Percentiles rank a stretch among this genome's conserved stretches.
phyloP scores from a whole-genome alignment of 1,140 invertebrate species.

The Zaprionus capensis region DNA sequence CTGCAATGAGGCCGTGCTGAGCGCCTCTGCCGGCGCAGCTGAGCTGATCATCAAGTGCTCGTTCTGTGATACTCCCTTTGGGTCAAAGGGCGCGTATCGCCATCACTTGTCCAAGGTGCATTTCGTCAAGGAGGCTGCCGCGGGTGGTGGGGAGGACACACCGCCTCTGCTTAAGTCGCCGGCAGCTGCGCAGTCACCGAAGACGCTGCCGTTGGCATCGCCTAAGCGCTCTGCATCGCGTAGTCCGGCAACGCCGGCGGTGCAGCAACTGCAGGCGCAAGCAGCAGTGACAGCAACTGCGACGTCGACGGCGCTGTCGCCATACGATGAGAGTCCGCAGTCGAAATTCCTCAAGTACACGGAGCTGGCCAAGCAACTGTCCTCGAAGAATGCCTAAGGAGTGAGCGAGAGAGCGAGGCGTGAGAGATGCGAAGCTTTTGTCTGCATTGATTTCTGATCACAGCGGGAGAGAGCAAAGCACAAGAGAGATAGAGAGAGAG shows the following conservation, averaged over 20 bases:
- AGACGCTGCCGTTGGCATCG: conserved; percentile 64
- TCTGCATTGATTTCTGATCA: conserved; percentile 7
- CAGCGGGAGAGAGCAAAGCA: conserved; percentile 23
- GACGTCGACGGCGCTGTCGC: conserved; percentile 84
- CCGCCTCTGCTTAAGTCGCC: conserved; percentile 75
- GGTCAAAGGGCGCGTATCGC: conserved; percentile 97
- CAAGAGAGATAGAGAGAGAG: conserved; percentile 25
- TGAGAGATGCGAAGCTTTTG: not conserved
- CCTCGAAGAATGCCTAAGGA: conserved; percentile 95
- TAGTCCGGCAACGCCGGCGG: conserved; percentile 64
- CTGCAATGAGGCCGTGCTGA: conserved; percentile 95
- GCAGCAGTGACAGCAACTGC: conserved; percentile 65
- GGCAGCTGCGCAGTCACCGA: conserved; percentile 78
- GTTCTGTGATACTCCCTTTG: conserved; percentile 97
- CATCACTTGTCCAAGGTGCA: conserved; percentile 98
- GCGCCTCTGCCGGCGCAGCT: conserved; percentile 84
- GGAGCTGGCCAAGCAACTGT: conserved; percentile 97
- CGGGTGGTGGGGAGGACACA: conserved; percentile 89
- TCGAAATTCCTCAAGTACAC: conserved; percentile 99
- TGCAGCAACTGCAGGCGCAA: conserved; percentile 30
- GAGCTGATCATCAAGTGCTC: conserved; percentile 97
- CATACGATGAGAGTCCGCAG: conserved; percentile 95
- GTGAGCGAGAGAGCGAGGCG: not conserved
- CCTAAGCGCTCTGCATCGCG: conserved; percentile 68
- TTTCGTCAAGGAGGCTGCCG: conserved; percentile 92